Conservation (phyloP, 2,113 vertebrate species). For the Abramis brama region DNA sequence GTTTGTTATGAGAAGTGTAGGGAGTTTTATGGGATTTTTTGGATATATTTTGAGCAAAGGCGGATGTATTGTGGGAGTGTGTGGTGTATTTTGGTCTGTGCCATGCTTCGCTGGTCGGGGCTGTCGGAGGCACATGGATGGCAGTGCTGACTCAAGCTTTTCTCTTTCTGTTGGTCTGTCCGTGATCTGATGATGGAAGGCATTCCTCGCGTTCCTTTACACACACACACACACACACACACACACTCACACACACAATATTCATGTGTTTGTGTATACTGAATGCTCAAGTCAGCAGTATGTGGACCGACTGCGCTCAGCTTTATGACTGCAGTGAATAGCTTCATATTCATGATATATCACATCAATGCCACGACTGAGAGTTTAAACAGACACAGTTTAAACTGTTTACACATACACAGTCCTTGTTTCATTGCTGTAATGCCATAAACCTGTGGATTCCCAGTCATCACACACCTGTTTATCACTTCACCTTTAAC, state of each 20-base stretch:
- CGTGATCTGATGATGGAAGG: slow-evolving; percentile 54
- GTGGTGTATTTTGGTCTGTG: neutral
- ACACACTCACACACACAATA: neutral
- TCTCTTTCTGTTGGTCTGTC: slow-evolving; percentile 45
- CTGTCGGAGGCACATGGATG: slow-evolving; percentile 22
- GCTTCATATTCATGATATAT: slow-evolving; percentile 34
- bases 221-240: neutral
- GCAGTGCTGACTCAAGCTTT: slow-evolving; percentile 46
- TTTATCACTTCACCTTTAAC: slow-evolving; percentile 11
- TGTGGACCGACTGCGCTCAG: slow-evolving; percentile 12
- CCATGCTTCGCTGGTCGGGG: slow-evolving; percentile 21
- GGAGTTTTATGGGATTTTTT: neutral
- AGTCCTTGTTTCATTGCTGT: neutral
- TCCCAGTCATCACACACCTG: neutral
- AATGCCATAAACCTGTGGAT: neutral
- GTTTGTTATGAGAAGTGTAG: neutral
- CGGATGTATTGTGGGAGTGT: neutral
- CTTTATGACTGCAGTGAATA: slow-evolving; percentile 17
- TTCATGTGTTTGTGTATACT: slow-evolving; percentile 33
- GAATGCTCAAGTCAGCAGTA: slow-evolving; percentile 40
- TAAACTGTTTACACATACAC: too few relatives aligned
- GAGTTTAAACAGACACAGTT: slow-evolving; percentile 18
- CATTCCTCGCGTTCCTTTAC: slow-evolving; percentile 47
- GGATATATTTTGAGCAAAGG: slow-evolving; percentile 13
- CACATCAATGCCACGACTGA: neutral